Evolutionary conservation across 2,888 invertebrate genomes (phyloP).

Genomic region (Chloroclystis v-ata): DNA sequence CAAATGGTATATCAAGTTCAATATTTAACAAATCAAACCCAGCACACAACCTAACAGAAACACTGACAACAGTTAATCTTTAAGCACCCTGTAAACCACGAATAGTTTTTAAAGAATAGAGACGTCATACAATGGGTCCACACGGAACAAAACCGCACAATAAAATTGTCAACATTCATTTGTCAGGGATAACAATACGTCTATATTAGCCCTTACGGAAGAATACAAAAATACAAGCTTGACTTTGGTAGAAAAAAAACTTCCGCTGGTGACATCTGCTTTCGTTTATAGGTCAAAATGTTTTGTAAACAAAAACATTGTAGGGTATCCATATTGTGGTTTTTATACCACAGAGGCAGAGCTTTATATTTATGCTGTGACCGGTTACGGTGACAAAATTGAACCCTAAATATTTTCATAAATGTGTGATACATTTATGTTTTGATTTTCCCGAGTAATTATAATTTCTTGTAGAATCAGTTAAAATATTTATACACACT

Average conservation of each 20-base stretch:
- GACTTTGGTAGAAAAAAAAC: slow-evolving; percentile 44
- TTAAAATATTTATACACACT: no score
- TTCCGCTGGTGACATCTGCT: slow-evolving; percentile 58
- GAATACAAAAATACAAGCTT: slow-evolving; percentile 40
- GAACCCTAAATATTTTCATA: no score
- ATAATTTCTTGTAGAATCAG: no score
- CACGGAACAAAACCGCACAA: slow-evolving; percentile 51
- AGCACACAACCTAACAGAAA: no score
- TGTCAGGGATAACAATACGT: slow-evolving; percentile 53
- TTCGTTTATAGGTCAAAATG: slow-evolving; percentile 65
- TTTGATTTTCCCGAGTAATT: no score
- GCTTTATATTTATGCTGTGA: slow-evolving; percentile 17
- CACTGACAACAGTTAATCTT: background rate
- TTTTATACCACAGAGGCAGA: slow-evolving; percentile 30
- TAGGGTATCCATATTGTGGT: slow-evolving; percentile 33
- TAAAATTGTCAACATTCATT: slow-evolving; percentile 72
- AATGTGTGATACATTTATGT: no score
- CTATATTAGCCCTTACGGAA: slow-evolving; percentile 39
- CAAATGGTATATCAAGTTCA: no score
- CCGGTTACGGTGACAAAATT: background rate
- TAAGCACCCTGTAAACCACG: slow-evolving; percentile 17
- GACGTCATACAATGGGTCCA: slow-evolving; percentile 52
- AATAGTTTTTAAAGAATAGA: slow-evolving; percentile 43
- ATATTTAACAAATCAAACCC: no score
- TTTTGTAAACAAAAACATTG: slow-evolving; percentile 58